Base-by-base conservation (phyloP, 2,113 vertebrate species). In the Channa argus region DNA sequence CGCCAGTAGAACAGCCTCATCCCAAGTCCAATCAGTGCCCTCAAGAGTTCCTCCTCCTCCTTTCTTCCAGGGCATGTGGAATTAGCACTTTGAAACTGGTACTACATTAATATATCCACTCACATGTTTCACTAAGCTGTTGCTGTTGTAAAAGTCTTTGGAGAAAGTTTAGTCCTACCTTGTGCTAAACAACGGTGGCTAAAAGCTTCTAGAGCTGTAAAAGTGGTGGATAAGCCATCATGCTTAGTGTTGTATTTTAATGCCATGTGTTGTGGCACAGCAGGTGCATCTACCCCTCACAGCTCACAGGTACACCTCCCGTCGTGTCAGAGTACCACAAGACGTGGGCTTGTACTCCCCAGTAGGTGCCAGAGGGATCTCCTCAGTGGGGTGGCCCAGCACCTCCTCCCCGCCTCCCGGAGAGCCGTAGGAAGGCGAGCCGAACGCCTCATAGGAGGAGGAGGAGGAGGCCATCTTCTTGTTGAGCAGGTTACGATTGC, bases 261-360 rank as follows among this genome's bases (percentile, higher is more conserved):
- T 55, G 79, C 55, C 77, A 59, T 41, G 15, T 1, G 38, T 77
- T 37, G 73, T 51, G 82, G 73, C 74, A 71, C 79, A 55, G 49
- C 49, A 41, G 73, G 50, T 15, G 44, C 2, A 24, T 50, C 61
- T 36, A 62, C 59, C 60, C n/a, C 34, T 55, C 43, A 89, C 68
- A 53, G 74, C 94, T 96, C 96, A 99, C 97, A 99, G 97, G 91
- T 99, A 99, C 80, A 99, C 98, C 95, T 99, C 98, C 92, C 97
- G 97, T 92, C 98, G 96, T 81, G 97, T 98, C 89, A 99, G 95
- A 79, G 97, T 98, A 74, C 95, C 97, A 89, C 98, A 97, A 85
- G 97, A 95, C 62, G 97, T 96, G 92, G 98, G 96, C 94, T 99
- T 99, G 94, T 98, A 99, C 89, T 99, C 98, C 92, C 97, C 97